Evolutionary conservation across 1,140 invertebrate species (phyloP).

Genomic region (Saccostrea glomerata): DNA sequence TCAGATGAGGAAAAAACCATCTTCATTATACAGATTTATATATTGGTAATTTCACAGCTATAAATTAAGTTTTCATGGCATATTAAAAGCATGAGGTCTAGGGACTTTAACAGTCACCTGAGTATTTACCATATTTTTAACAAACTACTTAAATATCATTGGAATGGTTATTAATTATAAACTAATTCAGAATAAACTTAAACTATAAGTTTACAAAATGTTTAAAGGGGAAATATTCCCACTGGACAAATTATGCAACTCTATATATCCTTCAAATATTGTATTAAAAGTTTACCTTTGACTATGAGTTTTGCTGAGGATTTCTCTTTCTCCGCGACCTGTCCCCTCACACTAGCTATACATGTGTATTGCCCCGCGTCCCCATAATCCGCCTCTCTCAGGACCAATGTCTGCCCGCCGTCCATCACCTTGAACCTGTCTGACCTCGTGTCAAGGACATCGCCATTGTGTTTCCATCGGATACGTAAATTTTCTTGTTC

Average conservation of each 20-base stretch:
- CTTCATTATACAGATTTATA: neutral
- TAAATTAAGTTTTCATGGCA: too few species aligned
- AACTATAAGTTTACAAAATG: too few species aligned
- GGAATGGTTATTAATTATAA: too few species aligned
- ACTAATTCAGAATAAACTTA: too few species aligned
- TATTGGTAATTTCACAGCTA: neutral
- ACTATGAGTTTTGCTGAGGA: slow-evolving; percentile 92
- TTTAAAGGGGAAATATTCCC: too few species aligned
- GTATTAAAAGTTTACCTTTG: slow-evolving; percentile 83
- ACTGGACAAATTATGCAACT: too few species aligned
- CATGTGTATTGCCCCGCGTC: slow-evolving; percentile 97
- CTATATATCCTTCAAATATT: too few species aligned
- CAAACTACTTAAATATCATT: too few species aligned
- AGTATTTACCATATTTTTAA: too few species aligned
- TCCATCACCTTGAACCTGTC: slow-evolving; percentile 56
- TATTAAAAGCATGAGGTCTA: too few species aligned
- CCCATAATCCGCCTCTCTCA: slow-evolving; percentile 94
- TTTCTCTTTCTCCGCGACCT: slow-evolving; percentile 86
- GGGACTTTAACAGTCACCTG: too few species aligned
- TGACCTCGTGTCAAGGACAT: slow-evolving; percentile 49
- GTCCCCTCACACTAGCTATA: slow-evolving; percentile 90
- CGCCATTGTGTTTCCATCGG: slow-evolving; percentile 66
- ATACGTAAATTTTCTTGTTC: slow-evolving; percentile 55
- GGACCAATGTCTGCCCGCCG: slow-evolving; percentile 84
- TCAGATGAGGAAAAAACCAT: neutral